Conservation (phyloP, 2,888 invertebrate genomes). For the Drosophila atripex region DNA sequence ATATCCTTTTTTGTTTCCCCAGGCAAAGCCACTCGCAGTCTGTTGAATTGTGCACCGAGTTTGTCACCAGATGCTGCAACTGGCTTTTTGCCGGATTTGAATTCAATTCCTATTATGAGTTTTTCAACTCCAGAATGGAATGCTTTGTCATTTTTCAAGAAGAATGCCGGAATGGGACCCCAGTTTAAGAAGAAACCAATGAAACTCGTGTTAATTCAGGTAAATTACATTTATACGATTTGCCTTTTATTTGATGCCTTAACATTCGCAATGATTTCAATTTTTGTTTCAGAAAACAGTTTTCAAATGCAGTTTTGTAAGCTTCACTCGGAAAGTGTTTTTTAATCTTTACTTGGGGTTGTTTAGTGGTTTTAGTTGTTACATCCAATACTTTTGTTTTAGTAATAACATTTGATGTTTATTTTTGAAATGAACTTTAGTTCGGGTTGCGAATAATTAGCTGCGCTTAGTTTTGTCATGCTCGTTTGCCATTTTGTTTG, state of each 20-base stretch:
- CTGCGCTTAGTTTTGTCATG: slow-evolving; percentile 74
- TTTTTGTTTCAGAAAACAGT: slow-evolving; percentile 54
- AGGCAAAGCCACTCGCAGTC: slow-evolving; percentile 27
- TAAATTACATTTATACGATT: slow-evolving; percentile 66
- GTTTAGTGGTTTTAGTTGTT: slow-evolving; percentile 7
- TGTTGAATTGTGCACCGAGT: slow-evolving; percentile 43
- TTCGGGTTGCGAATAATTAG: slow-evolving; percentile 64
- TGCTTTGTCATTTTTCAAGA: neutral
- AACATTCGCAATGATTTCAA: slow-evolving; percentile 50
- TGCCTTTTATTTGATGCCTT: slow-evolving; percentile 72
- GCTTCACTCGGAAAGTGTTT: slow-evolving; percentile 57
- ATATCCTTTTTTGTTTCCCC: slow-evolving; percentile 23
- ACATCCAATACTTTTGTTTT: slow-evolving; percentile 38
- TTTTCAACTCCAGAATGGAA: neutral
- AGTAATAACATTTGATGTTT: slow-evolving; percentile 35
- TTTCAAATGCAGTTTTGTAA: slow-evolving; percentile 70
- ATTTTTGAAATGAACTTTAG: slow-evolving; percentile 61
- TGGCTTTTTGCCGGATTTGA: slow-evolving; percentile 20
- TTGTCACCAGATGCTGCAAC: slow-evolving; percentile 39
- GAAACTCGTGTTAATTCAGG: slow-evolving; percentile 23
- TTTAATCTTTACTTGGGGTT: slow-evolving; percentile 15
- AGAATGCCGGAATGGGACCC: neutral
- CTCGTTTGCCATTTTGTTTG: slow-evolving; percentile 43
- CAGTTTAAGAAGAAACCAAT: neutral
- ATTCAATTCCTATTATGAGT: slow-evolving; percentile 13